Evolutionary conservation across 2,113 vertebrate genomes (phyloP).

Genomic region (Cnemophilus loriae): DNA sequence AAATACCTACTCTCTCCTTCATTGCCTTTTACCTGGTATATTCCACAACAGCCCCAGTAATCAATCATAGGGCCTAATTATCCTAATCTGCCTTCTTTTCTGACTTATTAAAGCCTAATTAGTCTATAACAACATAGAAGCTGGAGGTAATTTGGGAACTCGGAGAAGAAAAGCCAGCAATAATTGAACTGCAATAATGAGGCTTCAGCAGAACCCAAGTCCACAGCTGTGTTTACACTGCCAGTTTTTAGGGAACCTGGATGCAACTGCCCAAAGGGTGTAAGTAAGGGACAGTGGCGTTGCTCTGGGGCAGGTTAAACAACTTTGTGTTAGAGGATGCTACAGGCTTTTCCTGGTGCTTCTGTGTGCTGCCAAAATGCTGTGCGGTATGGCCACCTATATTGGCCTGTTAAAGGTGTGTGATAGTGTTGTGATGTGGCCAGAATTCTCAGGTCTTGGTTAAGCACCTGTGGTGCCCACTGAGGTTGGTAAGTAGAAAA

Average conservation of each 20-base stretch:
- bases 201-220: neutral
- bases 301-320: conserved; percentile 13
- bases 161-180: neutral
- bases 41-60: neutral
- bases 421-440: neutral
- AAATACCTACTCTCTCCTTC: neutral
- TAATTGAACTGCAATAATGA: conserved; percentile 36
- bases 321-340: neutral
- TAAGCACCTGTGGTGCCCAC: neutral
- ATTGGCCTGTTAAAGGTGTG: neutral
- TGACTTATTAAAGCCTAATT: conserved; percentile 60
- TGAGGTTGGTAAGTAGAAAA: neutral
- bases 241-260: neutral
- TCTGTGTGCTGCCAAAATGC: neutral
- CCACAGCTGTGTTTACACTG: conserved; percentile 30
- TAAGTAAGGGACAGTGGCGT: neutral
- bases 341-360: neutral
- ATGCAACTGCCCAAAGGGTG: neutral
- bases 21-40: neutral
- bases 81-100: conserved; percentile 23
- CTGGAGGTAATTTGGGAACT: conserved; percentile 51
- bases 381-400: neutral
- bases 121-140: conserved; percentile 39
- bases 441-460: neutral
- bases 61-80: conserved; percentile 46